phyloP scores from a whole-genome alignment of 2,888 invertebrate species.

The Pegoplata infirma region DNA sequence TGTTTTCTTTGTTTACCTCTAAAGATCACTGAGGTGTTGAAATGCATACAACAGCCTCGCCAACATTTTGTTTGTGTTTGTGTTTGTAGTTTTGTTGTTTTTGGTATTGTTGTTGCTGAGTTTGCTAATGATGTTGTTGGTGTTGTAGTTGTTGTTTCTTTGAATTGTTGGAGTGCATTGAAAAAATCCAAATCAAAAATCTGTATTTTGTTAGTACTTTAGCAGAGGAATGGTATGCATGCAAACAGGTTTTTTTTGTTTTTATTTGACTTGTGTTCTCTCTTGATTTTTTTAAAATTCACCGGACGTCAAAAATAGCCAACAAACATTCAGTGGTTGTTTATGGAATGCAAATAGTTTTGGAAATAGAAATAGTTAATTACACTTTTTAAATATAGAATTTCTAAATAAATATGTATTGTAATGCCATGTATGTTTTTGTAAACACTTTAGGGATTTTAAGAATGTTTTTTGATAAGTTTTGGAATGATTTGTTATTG shows the following conservation, averaged over 20 bases:
- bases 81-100: slow-evolving; percentile 15
- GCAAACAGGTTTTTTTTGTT: slow-evolving; percentile 44
- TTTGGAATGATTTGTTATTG: no score
- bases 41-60: slow-evolving; percentile 11
- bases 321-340: slow-evolving; percentile 9
- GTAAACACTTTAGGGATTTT: no score
- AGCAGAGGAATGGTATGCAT: neutral
- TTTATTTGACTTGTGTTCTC: slow-evolving; percentile 19
- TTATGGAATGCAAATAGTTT: slow-evolving; percentile 11
- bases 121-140: no score
- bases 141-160: no score
- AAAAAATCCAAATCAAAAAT: neutral
- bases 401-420: no score
- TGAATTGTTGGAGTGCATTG: neutral
- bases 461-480: no score
- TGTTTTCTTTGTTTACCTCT: neutral
- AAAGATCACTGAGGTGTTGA: slow-evolving; percentile 20
- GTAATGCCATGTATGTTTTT: no score
- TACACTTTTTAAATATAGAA: no score
- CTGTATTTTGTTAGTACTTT: no score
- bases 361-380: neutral
- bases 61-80: neutral
- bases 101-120: neutral
- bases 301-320: slow-evolving; percentile 55
- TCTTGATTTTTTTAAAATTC: slow-evolving; percentile 41